phyloP scores from a whole-genome alignment of 2,888 invertebrate species.

The Agapostemon virescens region DNA sequence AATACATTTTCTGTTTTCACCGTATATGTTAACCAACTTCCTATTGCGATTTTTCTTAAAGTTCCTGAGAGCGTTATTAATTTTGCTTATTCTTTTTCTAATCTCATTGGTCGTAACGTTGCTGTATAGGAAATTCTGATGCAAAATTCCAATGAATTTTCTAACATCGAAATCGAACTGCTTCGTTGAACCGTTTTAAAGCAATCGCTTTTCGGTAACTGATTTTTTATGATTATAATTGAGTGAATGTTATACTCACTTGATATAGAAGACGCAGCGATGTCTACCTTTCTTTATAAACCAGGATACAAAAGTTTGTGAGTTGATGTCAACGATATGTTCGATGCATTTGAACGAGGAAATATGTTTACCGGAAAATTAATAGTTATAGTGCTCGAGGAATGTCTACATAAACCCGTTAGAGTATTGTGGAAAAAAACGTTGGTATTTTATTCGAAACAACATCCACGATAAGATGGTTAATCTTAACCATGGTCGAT shows the following conservation, averaged over 20 bases:
- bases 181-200: neutral
- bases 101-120: too few species aligned
- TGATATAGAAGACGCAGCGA: neutral
- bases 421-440: slow-evolving; percentile 37
- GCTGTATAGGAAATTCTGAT: too few species aligned
- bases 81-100: neutral
- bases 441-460: slow-evolving; percentile 63
- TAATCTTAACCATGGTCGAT: slow-evolving; percentile 66
- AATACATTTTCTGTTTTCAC: too few species aligned
- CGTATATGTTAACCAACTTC: slow-evolving; percentile 28
- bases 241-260: neutral
- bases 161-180: too few species aligned
- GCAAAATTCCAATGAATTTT: too few species aligned
- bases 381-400: neutral
- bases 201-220: too few species aligned
- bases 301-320: neutral
- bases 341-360: neutral
- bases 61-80: slow-evolving; percentile 3
- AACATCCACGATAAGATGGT: slow-evolving; percentile 64
- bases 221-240: too few species aligned
- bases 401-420: slow-evolving; percentile 26
- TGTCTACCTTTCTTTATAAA: neutral
- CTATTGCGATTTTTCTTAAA: slow-evolving; percentile 14
- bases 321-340: neutral
- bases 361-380: neutral